Evolutionary conservation across 2,797 vertebrate species (phyloP).

Genomic region (Myotis findleyi): DNA sequence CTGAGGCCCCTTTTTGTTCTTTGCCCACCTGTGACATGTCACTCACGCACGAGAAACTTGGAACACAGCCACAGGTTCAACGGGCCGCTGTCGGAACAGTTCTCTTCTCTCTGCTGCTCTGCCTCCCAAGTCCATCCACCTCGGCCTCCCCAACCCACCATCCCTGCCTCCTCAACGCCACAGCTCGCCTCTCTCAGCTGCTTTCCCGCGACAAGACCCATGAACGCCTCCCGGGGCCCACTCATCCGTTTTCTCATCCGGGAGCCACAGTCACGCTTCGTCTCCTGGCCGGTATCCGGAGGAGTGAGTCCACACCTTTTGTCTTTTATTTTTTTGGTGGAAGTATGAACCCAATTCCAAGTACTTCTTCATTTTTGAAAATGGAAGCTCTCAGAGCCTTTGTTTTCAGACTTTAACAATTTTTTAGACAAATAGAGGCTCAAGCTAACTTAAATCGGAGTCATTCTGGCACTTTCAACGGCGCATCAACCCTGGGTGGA

Average conservation of each 20-base stretch:
- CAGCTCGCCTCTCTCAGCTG: neutral
- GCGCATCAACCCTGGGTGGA: too few species aligned
- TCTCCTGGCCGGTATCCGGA: neutral
- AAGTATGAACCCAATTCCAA: neutral
- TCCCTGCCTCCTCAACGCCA: neutral
- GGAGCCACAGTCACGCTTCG: neutral
- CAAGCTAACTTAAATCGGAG: neutral
- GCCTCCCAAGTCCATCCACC: neutral
- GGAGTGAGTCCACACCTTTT: neutral
- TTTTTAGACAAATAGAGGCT: neutral
- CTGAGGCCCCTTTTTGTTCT: neutral
- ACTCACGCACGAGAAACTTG: neutral
- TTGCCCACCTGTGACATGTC: neutral
- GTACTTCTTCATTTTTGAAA: neutral
- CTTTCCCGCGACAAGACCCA: neutral
- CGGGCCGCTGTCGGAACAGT: too few species aligned
- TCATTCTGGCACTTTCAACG: neutral
- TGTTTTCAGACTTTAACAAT: neutral
- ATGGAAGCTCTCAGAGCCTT: neutral
- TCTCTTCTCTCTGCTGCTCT: neutral
- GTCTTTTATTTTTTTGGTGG: neutral
- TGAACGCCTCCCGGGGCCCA: rapidly evolving
- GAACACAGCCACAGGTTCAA: neutral
- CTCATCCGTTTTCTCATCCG: neutral
- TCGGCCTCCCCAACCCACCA: too few species aligned